These are phyloP conservation scores for Microlaimidae sp. DNA, from an alignment of 2,888 invertebrate species.

Conservation along the genomic window DNA sequence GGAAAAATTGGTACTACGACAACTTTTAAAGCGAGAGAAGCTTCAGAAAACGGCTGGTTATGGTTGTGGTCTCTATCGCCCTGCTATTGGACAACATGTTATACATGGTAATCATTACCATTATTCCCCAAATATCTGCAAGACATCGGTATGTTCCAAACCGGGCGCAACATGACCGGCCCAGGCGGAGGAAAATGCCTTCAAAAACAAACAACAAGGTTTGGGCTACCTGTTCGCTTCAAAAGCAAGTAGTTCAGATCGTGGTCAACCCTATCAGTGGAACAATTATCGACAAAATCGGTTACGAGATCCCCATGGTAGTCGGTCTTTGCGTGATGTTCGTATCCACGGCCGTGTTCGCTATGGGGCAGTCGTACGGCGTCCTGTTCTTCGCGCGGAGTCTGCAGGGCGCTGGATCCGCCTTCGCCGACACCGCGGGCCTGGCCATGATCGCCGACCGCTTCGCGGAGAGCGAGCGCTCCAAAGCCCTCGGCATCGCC, in stretches of 20 bases:
- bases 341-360: slow-evolving; percentile 68
- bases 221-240: slow-evolving; percentile 94
- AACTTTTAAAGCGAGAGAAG: slow-evolving; percentile 17
- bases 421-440: slow-evolving; percentile 94
- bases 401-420: slow-evolving; percentile 93
- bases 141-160: slow-evolving; percentile 43
- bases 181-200: slow-evolving; percentile 47
- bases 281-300: slow-evolving; percentile 88
- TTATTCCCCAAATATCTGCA: slow-evolving; percentile 67
- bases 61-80: slow-evolving; percentile 91
- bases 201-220: slow-evolving; percentile 86
- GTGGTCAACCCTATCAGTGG: slow-evolving; percentile 97
- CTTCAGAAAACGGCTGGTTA: slow-evolving; percentile 58
- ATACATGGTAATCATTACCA: slow-evolving; percentile 99
- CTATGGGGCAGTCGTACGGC: slow-evolving; percentile 83
- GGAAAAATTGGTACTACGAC: neutral
- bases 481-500: slow-evolving; percentile 80
- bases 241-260: slow-evolving; percentile 88
- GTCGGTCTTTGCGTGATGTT: slow-evolving; percentile 96
- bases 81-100: slow-evolving; percentile 96
- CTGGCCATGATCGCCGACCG: slow-evolving; percentile 98
- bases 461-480: slow-evolving; percentile 80
- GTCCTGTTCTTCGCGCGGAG: slow-evolving; percentile 91
- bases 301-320: slow-evolving; percentile 98
- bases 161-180: slow-evolving; percentile 44